phyloP scores from a whole-genome alignment of 2,797 vertebrate species.

The Coregonus ussuriensis region DNA sequence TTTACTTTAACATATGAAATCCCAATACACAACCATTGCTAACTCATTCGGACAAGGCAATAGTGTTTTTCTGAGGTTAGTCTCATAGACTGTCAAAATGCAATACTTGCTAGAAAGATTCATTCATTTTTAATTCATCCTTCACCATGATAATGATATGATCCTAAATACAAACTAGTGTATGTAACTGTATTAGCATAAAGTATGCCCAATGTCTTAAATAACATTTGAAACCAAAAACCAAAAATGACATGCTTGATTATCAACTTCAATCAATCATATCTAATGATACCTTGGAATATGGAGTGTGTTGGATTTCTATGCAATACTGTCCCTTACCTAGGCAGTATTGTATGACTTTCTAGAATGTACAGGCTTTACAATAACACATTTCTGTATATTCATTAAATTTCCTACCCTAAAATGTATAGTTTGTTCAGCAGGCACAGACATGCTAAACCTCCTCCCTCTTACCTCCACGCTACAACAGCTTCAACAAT shows the following conservation, averaged over 20 bases:
- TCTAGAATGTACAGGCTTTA: background rate
- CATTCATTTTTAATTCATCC: background rate
- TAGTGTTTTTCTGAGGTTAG: constrained; percentile 42
- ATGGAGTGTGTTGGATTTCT: constrained; percentile 5
- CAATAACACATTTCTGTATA: background rate
- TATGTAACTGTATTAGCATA: background rate
- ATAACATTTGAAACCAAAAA: constrained; percentile 1
- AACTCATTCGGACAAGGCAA: constrained; percentile 22
- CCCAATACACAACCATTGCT: constrained; percentile 12
- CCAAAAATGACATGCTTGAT: constrained; percentile 42
- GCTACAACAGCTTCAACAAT: background rate
- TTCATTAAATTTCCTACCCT: background rate
- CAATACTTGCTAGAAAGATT: background rate
- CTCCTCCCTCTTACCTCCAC: background rate
- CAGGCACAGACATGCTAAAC: background rate
- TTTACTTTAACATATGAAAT: background rate
- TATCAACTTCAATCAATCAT: constrained; percentile 14
- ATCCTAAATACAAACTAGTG: background rate
- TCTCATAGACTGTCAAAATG: background rate
- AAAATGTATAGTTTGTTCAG: background rate
- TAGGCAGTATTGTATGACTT: constrained; percentile 22
- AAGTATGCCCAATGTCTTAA: constrained; percentile 2
- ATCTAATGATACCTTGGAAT: constrained; percentile 8
- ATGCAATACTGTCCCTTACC: constrained; percentile 6
- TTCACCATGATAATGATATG: background rate